Conservation (phyloP, 2,113 vertebrate genomes). For the Mobula birostris region DNA sequence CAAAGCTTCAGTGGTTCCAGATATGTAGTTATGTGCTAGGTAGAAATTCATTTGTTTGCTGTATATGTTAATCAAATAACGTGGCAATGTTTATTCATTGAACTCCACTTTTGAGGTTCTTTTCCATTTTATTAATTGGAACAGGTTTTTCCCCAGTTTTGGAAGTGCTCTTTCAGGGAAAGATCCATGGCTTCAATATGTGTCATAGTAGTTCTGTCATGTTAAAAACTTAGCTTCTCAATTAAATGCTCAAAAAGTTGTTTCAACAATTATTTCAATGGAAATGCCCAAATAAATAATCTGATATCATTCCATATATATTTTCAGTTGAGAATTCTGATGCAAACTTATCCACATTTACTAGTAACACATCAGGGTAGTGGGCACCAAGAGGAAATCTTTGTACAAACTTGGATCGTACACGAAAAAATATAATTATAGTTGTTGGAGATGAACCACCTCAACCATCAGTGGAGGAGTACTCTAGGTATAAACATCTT, state of each 20-base stretch:
- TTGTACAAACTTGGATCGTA: too few relatives aligned
- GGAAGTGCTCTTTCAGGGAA: not conserved
- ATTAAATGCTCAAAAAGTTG: not conserved
- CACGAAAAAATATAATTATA: too few relatives aligned
- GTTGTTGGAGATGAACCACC: too few relatives aligned
- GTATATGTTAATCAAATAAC: too few relatives aligned
- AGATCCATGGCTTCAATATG: not conserved
- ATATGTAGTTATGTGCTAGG: not conserved
- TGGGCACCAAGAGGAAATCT: too few relatives aligned
- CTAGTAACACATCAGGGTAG: not conserved
- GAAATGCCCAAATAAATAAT: not conserved
- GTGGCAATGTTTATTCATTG: too few relatives aligned
- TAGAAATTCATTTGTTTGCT: too few relatives aligned
- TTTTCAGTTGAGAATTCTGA: not conserved
- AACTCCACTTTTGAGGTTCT: too few relatives aligned
- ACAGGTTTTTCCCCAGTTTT: too few relatives aligned
- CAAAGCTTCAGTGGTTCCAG: not conserved
- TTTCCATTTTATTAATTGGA: too few relatives aligned
- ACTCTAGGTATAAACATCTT: too few relatives aligned
- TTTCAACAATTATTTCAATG: conserved; percentile 7
- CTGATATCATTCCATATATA: not conserved
- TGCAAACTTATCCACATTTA: not conserved
- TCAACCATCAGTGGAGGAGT: too few relatives aligned
- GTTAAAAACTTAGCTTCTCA: not conserved
- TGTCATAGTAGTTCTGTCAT: not conserved